phyloP scores from a whole-genome alignment of 2,888 invertebrate species.

The Boloria selene region DNA sequence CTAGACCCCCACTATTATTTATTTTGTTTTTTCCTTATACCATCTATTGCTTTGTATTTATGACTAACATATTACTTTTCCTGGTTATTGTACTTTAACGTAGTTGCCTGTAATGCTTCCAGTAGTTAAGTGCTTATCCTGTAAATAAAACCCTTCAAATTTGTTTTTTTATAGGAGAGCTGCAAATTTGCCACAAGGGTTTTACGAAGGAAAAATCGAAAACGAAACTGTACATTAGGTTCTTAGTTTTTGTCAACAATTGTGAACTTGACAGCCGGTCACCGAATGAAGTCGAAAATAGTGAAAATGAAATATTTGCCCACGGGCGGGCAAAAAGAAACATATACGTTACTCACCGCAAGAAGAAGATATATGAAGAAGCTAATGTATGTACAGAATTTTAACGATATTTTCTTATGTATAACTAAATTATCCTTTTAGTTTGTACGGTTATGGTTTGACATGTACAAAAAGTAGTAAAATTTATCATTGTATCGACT shows the following conservation, averaged over 20 bases:
- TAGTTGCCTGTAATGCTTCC: constrained; percentile 36
- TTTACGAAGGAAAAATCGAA: constrained; percentile 27
- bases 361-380: constrained; percentile 86
- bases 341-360: constrained; percentile 83
- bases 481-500: background rate
- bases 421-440: constrained; percentile 3
- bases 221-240: constrained; percentile 30
- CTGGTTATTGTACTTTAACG: constrained; percentile 40
- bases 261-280: constrained; percentile 44
- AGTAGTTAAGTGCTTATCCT: constrained; percentile 44
- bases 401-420: constrained; percentile 19
- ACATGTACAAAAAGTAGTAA: background rate
- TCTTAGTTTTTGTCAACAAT: constrained; percentile 28
- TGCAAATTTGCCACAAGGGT: constrained; percentile 36
- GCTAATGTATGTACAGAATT: constrained; percentile 81
- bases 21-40: constrained; percentile 30
- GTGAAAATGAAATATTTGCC: constrained; percentile 85
- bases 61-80: constrained; percentile 31
- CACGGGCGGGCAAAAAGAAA: constrained; percentile 81
- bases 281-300: constrained; percentile 79
- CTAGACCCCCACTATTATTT: too few relatives aligned
- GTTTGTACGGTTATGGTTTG: constrained; percentile 1
- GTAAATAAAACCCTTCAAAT: constrained; percentile 67
- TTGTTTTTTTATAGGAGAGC: constrained; percentile 63
- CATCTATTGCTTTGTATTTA: constrained; percentile 13